Evolutionary conservation across 1,140 invertebrate species (phyloP), one percentile per base, ranked within the genome.

Genomic region (Tetragonula clypearis): DNA sequence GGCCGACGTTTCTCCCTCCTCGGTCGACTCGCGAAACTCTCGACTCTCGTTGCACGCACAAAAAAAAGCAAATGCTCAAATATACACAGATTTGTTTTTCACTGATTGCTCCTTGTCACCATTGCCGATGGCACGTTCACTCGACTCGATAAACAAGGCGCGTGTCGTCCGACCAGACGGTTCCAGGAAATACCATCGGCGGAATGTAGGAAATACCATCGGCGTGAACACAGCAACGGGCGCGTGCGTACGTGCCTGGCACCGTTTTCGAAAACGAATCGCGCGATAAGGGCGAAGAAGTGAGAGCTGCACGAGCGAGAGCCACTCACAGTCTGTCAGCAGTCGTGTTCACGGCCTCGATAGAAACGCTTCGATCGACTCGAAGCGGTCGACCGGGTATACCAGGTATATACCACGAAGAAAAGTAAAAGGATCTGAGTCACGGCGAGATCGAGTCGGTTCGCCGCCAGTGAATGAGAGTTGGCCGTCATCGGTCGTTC

Each of bases 401-500:
- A 55, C 60, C 58, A 76, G 80, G 71, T 56, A 82, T 56, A 82
- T 62, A 62, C n/a, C 0, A 23, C 81, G 56, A 53, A 60, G 77
- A 84, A 84, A 84, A 79, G 82, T 79, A 84, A 79, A 84, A 84
- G 82, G 82, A 77, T 65, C 68, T 73, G 76, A 79, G 76, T 84
- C 76, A 79, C 82, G 56, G 19, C n/a, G 11, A 55, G 35, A 84
- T 79, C 65, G 82, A 30, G 68, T 62, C 62, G 9, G 60, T 68
- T 14, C 66, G 55, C 26, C 60, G 21, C 53, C 72, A 2, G 17
- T 12, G 41, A 35, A 35, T 35, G 35, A 35, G 35, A 35, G 35
- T 35, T 23, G 55, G 56, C 56, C 65, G 79, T 69, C 77, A 17
- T 66, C 65, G 19, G 41, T 49, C 17, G 41, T 53, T 65, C 68